Evolutionary conservation across 2,888 invertebrate genomes (phyloP).

Genomic region (Arrhopalites spinosus): DNA sequence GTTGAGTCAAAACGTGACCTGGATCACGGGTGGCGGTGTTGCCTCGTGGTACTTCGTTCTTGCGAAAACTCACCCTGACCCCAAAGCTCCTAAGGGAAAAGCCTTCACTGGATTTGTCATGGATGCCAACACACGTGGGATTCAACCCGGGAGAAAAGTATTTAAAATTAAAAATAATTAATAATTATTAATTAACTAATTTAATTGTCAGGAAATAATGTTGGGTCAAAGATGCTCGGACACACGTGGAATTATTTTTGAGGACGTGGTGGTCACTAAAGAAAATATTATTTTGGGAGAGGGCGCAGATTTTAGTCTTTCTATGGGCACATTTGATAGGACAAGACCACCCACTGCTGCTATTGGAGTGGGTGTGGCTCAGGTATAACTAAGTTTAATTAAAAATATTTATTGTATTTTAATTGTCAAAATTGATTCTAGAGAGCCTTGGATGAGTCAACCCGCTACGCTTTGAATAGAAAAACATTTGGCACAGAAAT

Average conservation of each 20-base stretch:
- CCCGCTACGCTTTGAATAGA: constrained; percentile 87
- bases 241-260: constrained; percentile 93
- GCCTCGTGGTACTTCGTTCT: constrained; percentile 96
- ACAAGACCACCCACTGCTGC: constrained; percentile 62
- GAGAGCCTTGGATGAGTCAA: constrained; percentile 88
- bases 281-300: constrained; percentile 89
- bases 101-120: constrained; percentile 98
- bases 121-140: constrained; percentile 84
- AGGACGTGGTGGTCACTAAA: constrained; percentile 92
- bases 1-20: too few relatives aligned
- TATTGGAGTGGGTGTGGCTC: constrained; percentile 87
- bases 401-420: too few relatives aligned
- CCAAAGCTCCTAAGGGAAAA: constrained; percentile 84
- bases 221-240: constrained; percentile 98
- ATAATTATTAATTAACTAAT: too few relatives aligned
- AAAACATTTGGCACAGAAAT: constrained; percentile 90
- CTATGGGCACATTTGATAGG: constrained; percentile 42
- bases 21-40: constrained; percentile 97
- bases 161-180: too few relatives aligned
- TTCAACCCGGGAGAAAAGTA: constrained; percentile 89
- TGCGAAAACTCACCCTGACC: constrained; percentile 90
- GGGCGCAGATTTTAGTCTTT: constrained; percentile 72
- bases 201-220: constrained; percentile 83
- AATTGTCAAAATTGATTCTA: too few relatives aligned
- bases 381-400: too few relatives aligned